Evolutionary conservation across 2,113 vertebrate species (phyloP).

Genomic region (Verasper variegatus): DNA sequence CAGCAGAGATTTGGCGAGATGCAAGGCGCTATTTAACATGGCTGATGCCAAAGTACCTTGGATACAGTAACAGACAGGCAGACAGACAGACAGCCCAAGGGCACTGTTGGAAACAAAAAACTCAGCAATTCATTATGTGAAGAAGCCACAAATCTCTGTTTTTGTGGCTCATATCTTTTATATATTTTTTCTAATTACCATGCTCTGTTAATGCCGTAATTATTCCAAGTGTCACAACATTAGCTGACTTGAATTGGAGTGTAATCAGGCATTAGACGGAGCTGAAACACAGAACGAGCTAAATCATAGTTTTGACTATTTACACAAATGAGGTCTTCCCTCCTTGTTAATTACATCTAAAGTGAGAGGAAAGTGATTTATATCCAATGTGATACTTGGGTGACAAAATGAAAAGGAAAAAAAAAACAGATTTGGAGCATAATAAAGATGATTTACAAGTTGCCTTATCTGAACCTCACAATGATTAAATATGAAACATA

Average conservation of each 20-base stretch:
- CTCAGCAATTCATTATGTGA: constrained; percentile 50
- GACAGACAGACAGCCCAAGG: constrained; percentile 64
- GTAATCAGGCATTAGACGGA: constrained; percentile 56
- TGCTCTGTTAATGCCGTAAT: constrained; percentile 64
- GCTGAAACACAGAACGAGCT: constrained; percentile 21
- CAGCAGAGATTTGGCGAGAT: constrained; percentile 65
- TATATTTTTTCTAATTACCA: constrained; percentile 69
- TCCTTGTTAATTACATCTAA: constrained; percentile 50
- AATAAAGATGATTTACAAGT: neutral
- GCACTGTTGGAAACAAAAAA: constrained; percentile 50
- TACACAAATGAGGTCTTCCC: constrained; percentile 60
- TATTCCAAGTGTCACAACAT: constrained; percentile 76
- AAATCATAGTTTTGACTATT: constrained; percentile 63
- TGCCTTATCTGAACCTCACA: neutral
- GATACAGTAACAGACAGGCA: constrained; percentile 70
- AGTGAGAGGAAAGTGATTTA: constrained; percentile 35
- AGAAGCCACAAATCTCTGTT: constrained; percentile 44
- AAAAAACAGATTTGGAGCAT: neutral
- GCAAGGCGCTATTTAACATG: constrained; percentile 68
- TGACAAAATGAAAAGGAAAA: neutral
- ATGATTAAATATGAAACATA: neutral
- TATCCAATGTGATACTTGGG: neutral
- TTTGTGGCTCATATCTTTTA: constrained; percentile 55
- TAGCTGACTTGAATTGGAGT: constrained; percentile 54
- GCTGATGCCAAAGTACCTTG: constrained; percentile 64